A percentile compares a stretch with the other conserved stretches of the same genome.
phyloP scores from a whole-genome alignment of 2,888 invertebrate species.

The Zygothrica quintamaculata region DNA sequence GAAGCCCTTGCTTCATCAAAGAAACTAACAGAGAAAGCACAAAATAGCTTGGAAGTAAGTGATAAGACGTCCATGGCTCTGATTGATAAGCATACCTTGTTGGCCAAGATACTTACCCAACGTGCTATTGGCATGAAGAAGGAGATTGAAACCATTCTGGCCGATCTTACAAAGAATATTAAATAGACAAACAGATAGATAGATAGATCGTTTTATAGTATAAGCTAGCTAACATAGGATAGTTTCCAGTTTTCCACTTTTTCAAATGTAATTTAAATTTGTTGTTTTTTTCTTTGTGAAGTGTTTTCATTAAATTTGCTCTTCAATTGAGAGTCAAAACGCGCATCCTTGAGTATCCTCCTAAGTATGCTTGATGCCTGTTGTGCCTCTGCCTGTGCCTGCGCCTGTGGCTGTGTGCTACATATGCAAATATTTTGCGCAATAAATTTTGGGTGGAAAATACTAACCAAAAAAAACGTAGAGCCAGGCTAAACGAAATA shows the following conservation, averaged over 20 bases:
- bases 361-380: too few relatives aligned
- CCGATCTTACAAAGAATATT: slow-evolving; percentile 30
- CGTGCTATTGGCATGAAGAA: slow-evolving; percentile 51
- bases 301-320: slow-evolving; percentile 63
- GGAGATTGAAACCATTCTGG: slow-evolving; percentile 52
- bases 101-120: slow-evolving; percentile 57
- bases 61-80: slow-evolving; percentile 31
- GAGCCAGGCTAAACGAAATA: slow-evolving; percentile 60
- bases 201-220: too few relatives aligned
- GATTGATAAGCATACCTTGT: slow-evolving; percentile 58
- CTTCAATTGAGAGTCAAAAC: slow-evolving; percentile 39
- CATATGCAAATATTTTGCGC: slow-evolving; percentile 56
- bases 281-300: slow-evolving; percentile 29
- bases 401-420: slow-evolving; percentile 29
- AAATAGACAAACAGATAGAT: neutral
- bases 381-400: too few relatives aligned
- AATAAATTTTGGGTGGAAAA: slow-evolving; percentile 56
- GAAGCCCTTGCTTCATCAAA: slow-evolving; percentile 51
- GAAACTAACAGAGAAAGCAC: slow-evolving; percentile 32
- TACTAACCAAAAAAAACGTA: too few relatives aligned
- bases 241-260: slow-evolving; percentile 14
- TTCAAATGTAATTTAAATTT: too few relatives aligned
- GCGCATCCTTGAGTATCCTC: neutral
- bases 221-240: too few relatives aligned
- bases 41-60: neutral